A percentile compares a stretch with the other conserved stretches of the same genome.
phyloP scores from a whole-genome alignment of 2,113 vertebrate genomes.

The Hipposideros armiger region DNA sequence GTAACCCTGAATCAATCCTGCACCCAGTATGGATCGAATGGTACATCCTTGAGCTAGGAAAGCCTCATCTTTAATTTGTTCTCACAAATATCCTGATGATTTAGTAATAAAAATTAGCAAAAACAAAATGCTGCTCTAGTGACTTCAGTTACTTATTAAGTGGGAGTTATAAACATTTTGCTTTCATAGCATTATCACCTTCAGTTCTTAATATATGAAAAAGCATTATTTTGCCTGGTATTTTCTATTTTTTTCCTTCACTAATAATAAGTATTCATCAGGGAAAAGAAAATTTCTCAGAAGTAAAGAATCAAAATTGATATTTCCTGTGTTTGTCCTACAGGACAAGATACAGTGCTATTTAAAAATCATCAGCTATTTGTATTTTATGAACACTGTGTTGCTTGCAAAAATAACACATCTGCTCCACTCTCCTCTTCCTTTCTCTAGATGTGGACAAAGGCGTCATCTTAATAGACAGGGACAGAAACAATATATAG shows the following conservation, averaged over 20 bases:
- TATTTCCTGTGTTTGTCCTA: not conserved
- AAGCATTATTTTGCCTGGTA: not conserved
- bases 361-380: constrained; percentile 40
- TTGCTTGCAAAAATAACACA: constrained; percentile 25
- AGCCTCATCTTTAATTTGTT: not conserved
- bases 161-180: not conserved
- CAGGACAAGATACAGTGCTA: not conserved
- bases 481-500: constrained; percentile 57
- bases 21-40: not conserved
- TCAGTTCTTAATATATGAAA: not conserved
- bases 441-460: constrained; percentile 48
- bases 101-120: not conserved
- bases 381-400: constrained; percentile 49
- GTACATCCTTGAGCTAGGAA: not conserved
- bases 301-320: not conserved
- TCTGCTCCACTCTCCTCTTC: not conserved
- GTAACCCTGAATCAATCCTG: not conserved
- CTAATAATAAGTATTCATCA: not conserved
- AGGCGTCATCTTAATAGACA: constrained; percentile 34
- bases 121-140: not conserved
- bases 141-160: not conserved
- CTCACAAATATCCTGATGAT: not conserved
- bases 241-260: not conserved
- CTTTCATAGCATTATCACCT: not conserved
- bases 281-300: constrained; percentile 41